A percentile compares a stretch with the other conserved stretches of the same genome.
Evolutionary conservation across 2,888 invertebrate species (phyloP).

Genomic region (Drosophila borealis): DNA sequence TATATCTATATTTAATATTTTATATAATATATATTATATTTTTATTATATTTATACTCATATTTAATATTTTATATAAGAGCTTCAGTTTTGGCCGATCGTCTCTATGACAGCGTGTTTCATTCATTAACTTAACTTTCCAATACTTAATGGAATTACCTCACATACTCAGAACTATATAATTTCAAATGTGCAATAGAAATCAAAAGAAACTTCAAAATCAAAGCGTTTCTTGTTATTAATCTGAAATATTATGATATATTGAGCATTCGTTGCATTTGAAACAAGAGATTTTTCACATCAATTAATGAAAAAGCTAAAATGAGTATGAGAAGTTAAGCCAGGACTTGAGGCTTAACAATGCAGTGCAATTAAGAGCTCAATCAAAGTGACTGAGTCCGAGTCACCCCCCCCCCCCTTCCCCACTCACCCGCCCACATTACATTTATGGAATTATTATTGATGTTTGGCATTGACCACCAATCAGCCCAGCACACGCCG

Average conservation of each 20-base stretch:
- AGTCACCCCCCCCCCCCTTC: conserved; percentile 7
- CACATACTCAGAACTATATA: no score
- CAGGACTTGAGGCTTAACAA: conserved; percentile 61
- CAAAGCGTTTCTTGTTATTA: background rate
- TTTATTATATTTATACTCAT: no score
- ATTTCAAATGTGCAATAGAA: no score
- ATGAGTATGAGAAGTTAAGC: conserved; percentile 18
- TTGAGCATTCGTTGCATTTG: background rate
- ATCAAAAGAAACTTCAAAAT: background rate
- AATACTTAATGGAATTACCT: no score
- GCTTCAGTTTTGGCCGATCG: no score
- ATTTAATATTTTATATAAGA: no score
- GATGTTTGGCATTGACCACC: conserved; percentile 76
- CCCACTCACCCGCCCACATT: conserved; percentile 46
- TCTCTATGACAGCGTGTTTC: no score
- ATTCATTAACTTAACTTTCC: no score
- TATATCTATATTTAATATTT: no score
- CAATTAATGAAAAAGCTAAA: conserved; percentile 60
- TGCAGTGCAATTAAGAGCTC: conserved; percentile 79
- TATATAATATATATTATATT: no score
- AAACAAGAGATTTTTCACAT: conserved; percentile 45
- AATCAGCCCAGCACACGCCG: conserved; percentile 45
- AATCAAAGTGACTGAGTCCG: conserved; percentile 69
- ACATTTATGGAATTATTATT: conserved; percentile 81
- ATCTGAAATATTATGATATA: background rate